Conservation (phyloP, 1,140 invertebrate species). For the Teleopsis dalmanni region DNA sequence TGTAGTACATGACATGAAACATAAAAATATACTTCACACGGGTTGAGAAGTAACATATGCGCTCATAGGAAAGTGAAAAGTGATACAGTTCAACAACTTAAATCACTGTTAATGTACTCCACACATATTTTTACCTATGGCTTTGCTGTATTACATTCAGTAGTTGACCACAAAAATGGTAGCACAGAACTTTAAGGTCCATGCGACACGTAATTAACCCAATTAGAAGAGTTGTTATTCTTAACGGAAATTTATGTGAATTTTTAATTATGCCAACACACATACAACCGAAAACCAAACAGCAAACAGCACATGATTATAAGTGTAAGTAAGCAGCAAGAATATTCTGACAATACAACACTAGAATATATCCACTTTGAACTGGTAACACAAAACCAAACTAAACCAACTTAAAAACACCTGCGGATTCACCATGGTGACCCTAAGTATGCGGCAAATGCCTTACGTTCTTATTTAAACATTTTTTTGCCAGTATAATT, state of each 20-base stretch:
- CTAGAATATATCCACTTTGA: conserved; percentile 2
- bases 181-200: conserved; percentile 41
- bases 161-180: too few relatives aligned
- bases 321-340: conserved; percentile 1
- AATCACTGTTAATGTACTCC: conserved; percentile 1
- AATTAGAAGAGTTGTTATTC: conserved; percentile 39
- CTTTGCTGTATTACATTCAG: not conserved
- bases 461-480: not conserved
- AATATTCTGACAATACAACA: conserved; percentile 1
- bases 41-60: not conserved
- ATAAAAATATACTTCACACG: too few relatives aligned
- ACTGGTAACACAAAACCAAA: not conserved
- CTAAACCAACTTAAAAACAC: conserved; percentile 28
- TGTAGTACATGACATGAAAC: too few relatives aligned
- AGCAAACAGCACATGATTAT: not conserved
- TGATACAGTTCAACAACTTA: too few relatives aligned
- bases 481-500: not conserved
- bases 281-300: too few relatives aligned
- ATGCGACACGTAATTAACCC: conserved; percentile 43
- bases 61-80: not conserved
- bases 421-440: conserved; percentile 41
- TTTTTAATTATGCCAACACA: conserved; percentile 36
- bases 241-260: conserved; percentile 44
- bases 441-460: conserved; percentile 15
- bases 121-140: not conserved